These are phyloP conservation scores for Synanthedon formicaeformis DNA, from an alignment of 2,888 invertebrate genomes.

Conservation along the genomic window DNA sequence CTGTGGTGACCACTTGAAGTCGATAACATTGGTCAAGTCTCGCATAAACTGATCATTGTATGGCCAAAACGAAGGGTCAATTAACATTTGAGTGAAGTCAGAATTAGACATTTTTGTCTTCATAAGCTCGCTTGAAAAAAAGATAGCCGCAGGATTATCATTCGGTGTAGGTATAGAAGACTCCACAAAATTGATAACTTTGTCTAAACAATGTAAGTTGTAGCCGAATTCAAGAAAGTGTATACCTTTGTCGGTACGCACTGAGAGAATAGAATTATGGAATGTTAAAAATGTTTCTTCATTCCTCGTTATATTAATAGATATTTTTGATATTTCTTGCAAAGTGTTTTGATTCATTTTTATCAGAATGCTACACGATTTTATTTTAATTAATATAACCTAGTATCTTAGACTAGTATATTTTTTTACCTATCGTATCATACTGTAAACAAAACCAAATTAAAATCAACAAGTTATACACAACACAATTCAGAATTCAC, in stretches of 20 bases:
- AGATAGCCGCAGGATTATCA: constrained; percentile 27
- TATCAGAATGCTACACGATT: background rate
- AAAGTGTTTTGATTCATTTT: constrained; percentile 16
- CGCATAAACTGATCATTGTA: constrained; percentile 33
- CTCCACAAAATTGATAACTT: constrained; percentile 33
- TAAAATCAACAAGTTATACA: no score
- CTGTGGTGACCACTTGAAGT: constrained; percentile 41
- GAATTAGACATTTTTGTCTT: constrained; percentile 27
- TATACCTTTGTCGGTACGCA: constrained; percentile 38
- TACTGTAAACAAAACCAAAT: no score
- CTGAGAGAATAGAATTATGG: constrained; percentile 29
- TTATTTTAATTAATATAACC: background rate
- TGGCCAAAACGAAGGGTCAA: constrained; percentile 46
- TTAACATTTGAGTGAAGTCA: constrained; percentile 38
- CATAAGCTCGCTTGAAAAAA: constrained; percentile 27
- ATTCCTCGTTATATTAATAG: constrained; percentile 28
- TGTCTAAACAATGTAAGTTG: constrained; percentile 37
- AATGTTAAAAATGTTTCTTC: constrained; percentile 31
- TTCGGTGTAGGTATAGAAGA: constrained; percentile 26
- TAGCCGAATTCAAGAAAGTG: constrained; percentile 34
- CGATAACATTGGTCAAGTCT: constrained; percentile 28
- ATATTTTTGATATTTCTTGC: constrained; percentile 33
- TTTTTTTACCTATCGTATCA: no score
- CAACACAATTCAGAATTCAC: no score
- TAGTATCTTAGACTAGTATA: no score